phyloP scores from a whole-genome alignment of 2,113 vertebrate species.

The Agapornis roseicollis region DNA sequence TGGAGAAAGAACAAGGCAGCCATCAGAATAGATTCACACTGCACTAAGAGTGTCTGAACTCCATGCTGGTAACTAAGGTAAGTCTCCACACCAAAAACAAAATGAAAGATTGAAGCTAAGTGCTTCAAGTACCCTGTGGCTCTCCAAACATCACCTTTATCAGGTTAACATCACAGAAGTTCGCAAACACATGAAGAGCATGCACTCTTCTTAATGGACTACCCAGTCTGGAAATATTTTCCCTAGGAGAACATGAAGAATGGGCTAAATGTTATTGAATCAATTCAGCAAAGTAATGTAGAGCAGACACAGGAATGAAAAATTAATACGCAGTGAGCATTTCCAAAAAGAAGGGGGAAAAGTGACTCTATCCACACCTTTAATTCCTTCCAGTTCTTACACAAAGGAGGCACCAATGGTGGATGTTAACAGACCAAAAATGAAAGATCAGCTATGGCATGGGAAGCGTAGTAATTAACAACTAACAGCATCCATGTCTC shows the following conservation, averaged over 20 bases:
- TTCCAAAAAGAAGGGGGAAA: background rate
- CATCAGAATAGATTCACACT: background rate
- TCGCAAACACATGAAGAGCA: background rate
- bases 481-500: background rate
- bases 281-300: background rate
- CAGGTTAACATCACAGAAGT: background rate
- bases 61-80: background rate
- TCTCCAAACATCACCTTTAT: background rate
- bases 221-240: background rate
- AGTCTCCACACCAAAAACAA: background rate
- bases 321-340: background rate
- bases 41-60: background rate
- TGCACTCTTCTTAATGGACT: background rate
- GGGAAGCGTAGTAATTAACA: background rate
- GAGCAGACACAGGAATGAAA: background rate
- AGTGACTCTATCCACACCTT: background rate
- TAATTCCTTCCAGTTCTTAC: background rate
- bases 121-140: background rate
- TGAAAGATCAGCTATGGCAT: background rate
- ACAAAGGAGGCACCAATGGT: background rate
- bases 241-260: background rate
- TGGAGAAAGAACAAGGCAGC: background rate
- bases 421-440: background rate
- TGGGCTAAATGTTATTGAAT: background rate
- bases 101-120: background rate